Evolutionary conservation across 2,113 vertebrate species (phyloP), one percentile per base, ranked within the genome.

Genomic region (Melierax canorus): DNA sequence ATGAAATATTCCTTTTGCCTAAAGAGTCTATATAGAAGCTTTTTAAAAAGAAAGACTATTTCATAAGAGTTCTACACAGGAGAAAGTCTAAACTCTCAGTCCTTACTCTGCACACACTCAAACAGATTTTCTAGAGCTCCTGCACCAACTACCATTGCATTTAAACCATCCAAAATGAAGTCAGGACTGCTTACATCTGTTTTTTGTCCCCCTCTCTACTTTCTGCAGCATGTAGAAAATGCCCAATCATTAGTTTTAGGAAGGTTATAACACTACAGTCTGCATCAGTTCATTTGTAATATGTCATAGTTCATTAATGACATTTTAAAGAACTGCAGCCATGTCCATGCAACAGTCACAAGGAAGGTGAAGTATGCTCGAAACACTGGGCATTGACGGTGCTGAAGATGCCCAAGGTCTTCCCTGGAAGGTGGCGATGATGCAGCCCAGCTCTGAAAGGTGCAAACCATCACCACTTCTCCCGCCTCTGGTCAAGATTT

Each of bases 381-480:
- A 19, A 9, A 7, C 2, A 6, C 36, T 2, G 41, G 55, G 58
- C 5, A 9, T 1, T 6, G 1, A 3, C 0, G 1, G 21, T 18
- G 53, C 75, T 30, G 20, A 45, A 43, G 41, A 32, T 24, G 34
- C 60, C 16, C 13, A 0, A 41, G 41, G 10, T 15, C 41, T 32
- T 22, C 27, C 19, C 38, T 34, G 38, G 38, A 15, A 36, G 55
- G 30, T 1, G 6, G 18, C 1, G 2, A 27, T 51, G 51, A 20
- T 46, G 21, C 67, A 62, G 55, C 34, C 60, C 58, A 15, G 46
- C 69, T 53, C 62, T 1, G 11, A 5, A 34, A 82, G 48, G 50
- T 73, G 82, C 71, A 46, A 85, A 1, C 51, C 39, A 4, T 7
- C 21, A 0, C 5, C 64, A 26, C 32, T 50, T 13, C 45, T 69